Evolutionary conservation across 2,113 vertebrate genomes (phyloP).

Genomic region (Otolemur garnettii): DNA sequence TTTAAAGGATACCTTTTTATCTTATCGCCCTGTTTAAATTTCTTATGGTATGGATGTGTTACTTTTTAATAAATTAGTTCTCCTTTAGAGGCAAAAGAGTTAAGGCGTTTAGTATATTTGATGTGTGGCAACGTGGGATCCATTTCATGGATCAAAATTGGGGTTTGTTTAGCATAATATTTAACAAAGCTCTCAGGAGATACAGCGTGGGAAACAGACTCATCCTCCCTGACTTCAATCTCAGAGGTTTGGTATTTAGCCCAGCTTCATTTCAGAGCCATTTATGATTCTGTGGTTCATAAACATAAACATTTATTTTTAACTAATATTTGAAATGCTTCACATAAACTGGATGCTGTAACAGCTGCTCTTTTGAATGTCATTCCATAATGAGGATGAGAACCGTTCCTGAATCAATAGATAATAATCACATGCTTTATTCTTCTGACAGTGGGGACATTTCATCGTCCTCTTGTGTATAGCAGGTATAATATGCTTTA

Average conservation of each 20-base stretch:
- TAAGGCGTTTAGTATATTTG: slow-evolving; percentile 21
- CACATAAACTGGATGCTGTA: slow-evolving; percentile 53
- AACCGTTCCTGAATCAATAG: background rate
- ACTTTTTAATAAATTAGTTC: slow-evolving; percentile 48
- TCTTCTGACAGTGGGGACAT: slow-evolving; percentile 16
- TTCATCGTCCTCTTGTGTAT: background rate
- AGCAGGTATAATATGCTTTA: background rate
- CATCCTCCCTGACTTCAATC: slow-evolving; percentile 35
- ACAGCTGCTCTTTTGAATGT: slow-evolving; percentile 54
- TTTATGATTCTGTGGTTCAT: slow-evolving; percentile 70
- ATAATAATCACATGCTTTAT: slow-evolving; percentile 9
- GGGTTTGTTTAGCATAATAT: slow-evolving; percentile 37
- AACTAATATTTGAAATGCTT: slow-evolving; percentile 70
- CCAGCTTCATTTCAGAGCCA: slow-evolving; percentile 53
- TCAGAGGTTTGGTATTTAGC: slow-evolving; percentile 55
- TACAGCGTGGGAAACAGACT: slow-evolving; percentile 6
- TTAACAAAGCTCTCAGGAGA: slow-evolving; percentile 31
- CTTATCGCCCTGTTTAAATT: background rate
- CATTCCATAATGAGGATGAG: slow-evolving; percentile 39
- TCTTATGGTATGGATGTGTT: background rate
- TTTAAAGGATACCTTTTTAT: background rate
- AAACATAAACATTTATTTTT: slow-evolving; percentile 76
- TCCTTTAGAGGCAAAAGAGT: slow-evolving; percentile 24
- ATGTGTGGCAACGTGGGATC: background rate
- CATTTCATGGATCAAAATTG: background rate